These are phyloP conservation scores for Eupithecia tripunctaria DNA, from an alignment of 2,888 invertebrate genomes.

Conservation along the genomic window DNA sequence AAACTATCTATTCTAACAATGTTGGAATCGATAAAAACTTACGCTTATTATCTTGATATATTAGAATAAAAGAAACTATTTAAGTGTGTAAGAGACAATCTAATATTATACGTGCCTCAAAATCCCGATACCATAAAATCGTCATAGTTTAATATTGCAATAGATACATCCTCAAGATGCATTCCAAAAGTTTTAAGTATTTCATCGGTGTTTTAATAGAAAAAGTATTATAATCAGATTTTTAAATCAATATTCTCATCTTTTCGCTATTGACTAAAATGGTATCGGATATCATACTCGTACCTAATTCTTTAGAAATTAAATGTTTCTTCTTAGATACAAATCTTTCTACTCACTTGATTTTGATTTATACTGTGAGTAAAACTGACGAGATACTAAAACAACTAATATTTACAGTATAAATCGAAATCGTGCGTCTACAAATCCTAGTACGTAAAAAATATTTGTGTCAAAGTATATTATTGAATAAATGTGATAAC, in stretches of 20 bases:
- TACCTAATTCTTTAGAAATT: slow-evolving; percentile 63
- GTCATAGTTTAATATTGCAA: slow-evolving; percentile 5
- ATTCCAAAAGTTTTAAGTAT: neutral
- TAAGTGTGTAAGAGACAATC: slow-evolving; percentile 72
- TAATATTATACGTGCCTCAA: slow-evolving; percentile 76
- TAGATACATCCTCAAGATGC: neutral
- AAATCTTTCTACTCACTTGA: slow-evolving; percentile 57
- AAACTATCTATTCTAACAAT: slow-evolving; percentile 62
- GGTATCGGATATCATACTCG: slow-evolving; percentile 68
- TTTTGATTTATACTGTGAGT: slow-evolving; percentile 59
- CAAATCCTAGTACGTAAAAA: slow-evolving; percentile 77
- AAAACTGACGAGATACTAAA: neutral
- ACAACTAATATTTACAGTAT: slow-evolving; percentile 50
- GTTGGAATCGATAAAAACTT: slow-evolving; percentile 72
- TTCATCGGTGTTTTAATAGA: neutral
- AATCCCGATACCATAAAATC: slow-evolving; percentile 60
- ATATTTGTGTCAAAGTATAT: slow-evolving; percentile 83
- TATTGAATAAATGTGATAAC: slow-evolving; percentile 84
- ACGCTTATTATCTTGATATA: slow-evolving; percentile 83
- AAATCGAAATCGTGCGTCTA: slow-evolving; percentile 65
- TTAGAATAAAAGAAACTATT: slow-evolving; percentile 70
- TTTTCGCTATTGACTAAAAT: slow-evolving; percentile 41
- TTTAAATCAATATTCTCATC: slow-evolving; percentile 4
- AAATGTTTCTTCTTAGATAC: slow-evolving; percentile 70
- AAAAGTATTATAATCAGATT: slow-evolving; percentile 4